These are phyloP conservation scores for Hippoglossus stenolepis DNA, from an alignment of 2,113 vertebrate genomes.

Conservation along the genomic window DNA sequence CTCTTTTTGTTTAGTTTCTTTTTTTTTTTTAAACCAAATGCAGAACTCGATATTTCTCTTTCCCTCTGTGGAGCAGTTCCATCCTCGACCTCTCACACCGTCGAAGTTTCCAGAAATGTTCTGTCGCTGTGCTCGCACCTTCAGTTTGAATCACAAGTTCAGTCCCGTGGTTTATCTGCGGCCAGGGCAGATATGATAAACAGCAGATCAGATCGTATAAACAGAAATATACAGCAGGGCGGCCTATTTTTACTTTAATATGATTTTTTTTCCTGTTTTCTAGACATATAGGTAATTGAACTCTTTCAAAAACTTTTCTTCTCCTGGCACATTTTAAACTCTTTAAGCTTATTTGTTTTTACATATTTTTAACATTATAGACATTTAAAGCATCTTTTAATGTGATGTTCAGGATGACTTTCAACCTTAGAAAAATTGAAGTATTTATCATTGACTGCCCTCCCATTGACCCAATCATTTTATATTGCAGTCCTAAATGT, in stretches of 20 bases:
- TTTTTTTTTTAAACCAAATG: constrained; percentile 11
- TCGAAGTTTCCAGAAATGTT: neutral
- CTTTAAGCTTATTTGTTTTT: too few relatives aligned
- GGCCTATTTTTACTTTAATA: constrained; percentile 49
- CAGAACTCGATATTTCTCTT: constrained; percentile 31
- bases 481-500: neutral
- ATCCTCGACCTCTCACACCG: constrained; percentile 29
- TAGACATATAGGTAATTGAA: too few relatives aligned
- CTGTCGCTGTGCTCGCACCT: neutral
- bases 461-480: neutral
- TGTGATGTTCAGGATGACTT: neutral
- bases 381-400: neutral
- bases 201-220: constrained; percentile 50
- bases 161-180: constrained; percentile 38
- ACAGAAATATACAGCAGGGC: constrained; percentile 32
- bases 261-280: too few relatives aligned
- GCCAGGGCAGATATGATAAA: constrained; percentile 29
- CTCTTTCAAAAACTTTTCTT: too few relatives aligned
- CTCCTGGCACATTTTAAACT: too few relatives aligned
- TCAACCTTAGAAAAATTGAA: neutral
- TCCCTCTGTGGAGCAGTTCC: constrained; percentile 8
- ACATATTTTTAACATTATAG: neutral
- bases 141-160: neutral
- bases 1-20: constrained; percentile 46
- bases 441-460: neutral